Evolutionary conservation across 64 coral and sea anemone species (phyloP).

Genomic region (Hydrozoanthus tunicans): DNA sequence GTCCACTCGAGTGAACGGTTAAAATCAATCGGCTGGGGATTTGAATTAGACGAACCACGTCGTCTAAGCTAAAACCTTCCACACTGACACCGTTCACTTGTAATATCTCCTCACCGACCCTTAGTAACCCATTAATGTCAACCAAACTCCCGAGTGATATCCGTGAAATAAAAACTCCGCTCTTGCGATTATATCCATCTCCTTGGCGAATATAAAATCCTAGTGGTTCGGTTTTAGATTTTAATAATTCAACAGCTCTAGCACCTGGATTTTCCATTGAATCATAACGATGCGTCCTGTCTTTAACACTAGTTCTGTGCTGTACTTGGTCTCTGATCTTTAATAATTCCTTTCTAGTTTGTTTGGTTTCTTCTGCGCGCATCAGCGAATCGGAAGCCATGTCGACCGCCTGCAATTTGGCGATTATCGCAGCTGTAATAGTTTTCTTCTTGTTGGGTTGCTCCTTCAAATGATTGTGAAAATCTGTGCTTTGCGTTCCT

Average conservation of each 20-base stretch:
- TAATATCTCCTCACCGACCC: constrained; percentile 88
- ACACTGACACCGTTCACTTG: constrained; percentile 72
- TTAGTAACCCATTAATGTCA: constrained; percentile 64
- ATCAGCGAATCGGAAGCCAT: neutral
- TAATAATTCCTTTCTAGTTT: constrained; percentile 5
- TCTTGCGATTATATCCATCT: constrained; percentile 57
- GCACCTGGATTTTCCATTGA: constrained; percentile 1
- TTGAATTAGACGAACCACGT: constrained; percentile 93
- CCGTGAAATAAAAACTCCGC: constrained; percentile 85
- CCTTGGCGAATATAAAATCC: constrained; percentile 93
- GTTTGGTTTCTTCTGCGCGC: constrained; percentile 17
- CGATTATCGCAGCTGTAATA: constrained; percentile 45
- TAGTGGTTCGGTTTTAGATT: constrained; percentile 59
- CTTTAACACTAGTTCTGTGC: constrained; percentile 23
- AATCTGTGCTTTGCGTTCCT: neutral
- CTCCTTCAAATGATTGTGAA: neutral
- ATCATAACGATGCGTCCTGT: constrained; percentile 19
- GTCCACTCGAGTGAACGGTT: constrained; percentile 57
- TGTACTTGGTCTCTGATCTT: neutral
- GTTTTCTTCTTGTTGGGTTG: neutral
- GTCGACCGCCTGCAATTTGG: constrained; percentile 59
- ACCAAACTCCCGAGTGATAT: constrained; percentile 74
- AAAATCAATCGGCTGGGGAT: constrained; percentile 74
- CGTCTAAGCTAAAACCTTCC: constrained; percentile 61
- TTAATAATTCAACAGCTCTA: constrained; percentile 72